phyloP scores from a whole-genome alignment of 2,113 vertebrate genomes.

The Arothron firmamentum region DNA sequence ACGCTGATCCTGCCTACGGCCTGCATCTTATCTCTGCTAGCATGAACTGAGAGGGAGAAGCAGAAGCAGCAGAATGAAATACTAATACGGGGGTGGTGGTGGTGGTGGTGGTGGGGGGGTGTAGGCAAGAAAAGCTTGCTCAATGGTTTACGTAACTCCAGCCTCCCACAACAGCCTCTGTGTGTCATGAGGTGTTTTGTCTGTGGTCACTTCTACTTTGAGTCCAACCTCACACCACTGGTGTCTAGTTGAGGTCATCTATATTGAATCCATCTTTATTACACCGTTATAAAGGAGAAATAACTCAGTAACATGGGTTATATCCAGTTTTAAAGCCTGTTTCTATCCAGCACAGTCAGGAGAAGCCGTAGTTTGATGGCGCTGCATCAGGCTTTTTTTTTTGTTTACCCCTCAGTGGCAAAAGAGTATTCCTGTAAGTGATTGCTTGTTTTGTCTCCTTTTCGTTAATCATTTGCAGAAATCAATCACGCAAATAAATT shows the following conservation, averaged over 20 bases:
- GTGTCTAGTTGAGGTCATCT: too few species aligned
- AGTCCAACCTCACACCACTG: too few species aligned
- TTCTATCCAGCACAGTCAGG: neutral
- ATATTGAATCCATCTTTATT: too few species aligned
- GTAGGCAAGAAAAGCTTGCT: slow-evolving; percentile 19
- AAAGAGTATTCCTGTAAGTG: slow-evolving; percentile 33
- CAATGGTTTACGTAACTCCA: slow-evolving; percentile 45
- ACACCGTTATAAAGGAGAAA: neutral
- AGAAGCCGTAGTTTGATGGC: neutral
- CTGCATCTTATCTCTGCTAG: slow-evolving; percentile 47
- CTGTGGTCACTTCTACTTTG: too few species aligned
- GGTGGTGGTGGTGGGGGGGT: neutral
- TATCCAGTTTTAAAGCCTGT: too few species aligned
- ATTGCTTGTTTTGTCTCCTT: slow-evolving; percentile 26
- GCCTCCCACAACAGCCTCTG: slow-evolving; percentile 11
- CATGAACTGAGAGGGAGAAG: slow-evolving; percentile 11
- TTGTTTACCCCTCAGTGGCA: slow-evolving; percentile 1
- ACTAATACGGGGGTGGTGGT: slow-evolving; percentile 6
- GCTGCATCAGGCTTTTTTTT: too few species aligned
- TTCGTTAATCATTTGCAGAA: slow-evolving; percentile 47
- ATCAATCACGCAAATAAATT: slow-evolving; percentile 54
- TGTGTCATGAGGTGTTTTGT: neutral
- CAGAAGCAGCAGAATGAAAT: slow-evolving; percentile 4
- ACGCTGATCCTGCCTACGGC: slow-evolving; percentile 12
- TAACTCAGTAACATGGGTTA: neutral